phyloP scores from a whole-genome alignment of 2,113 vertebrate species.

The Diadophis punctatus region DNA sequence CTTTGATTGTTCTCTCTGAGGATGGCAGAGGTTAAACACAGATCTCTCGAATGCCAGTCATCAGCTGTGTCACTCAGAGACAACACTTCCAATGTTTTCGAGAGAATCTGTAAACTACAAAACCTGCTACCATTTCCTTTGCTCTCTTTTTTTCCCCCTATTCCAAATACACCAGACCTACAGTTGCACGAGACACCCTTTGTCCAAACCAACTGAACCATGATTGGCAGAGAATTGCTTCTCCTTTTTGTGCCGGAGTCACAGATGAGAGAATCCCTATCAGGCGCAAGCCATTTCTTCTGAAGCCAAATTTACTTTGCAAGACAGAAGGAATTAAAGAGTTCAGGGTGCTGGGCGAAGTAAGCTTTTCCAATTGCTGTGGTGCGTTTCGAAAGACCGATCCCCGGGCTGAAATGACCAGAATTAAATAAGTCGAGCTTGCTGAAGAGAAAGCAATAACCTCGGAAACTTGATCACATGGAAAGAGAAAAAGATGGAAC shows the following conservation, averaged over 20 bases:
- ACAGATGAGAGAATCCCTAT: not conserved
- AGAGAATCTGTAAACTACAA: rapidly evolving
- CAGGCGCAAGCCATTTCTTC: not conserved
- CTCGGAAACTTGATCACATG: not conserved
- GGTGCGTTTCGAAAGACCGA: not conserved
- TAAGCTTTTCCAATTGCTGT: not conserved
- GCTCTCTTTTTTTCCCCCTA: too few species aligned
- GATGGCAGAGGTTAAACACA: not conserved
- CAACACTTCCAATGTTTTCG: not conserved
- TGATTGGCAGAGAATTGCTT: not conserved
- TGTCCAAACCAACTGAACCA: not conserved
- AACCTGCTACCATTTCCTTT: rapidly evolving
- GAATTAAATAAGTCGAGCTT: rapidly evolving
- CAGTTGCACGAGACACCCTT: not conserved
- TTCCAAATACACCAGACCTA: not conserved
- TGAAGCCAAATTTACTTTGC: not conserved
- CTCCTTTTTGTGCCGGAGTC: not conserved
- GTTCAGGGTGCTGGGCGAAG: not conserved
- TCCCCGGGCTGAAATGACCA: not conserved
- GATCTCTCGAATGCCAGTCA: not conserved
- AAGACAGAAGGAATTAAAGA: not conserved
- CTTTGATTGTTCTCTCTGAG: not conserved
- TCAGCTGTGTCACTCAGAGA: not conserved
- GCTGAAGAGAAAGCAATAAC: not conserved
- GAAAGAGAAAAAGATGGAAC: not conserved